Base-by-base conservation (phyloP, 2,797 vertebrate genomes). In the Rallus crepitans region DNA sequence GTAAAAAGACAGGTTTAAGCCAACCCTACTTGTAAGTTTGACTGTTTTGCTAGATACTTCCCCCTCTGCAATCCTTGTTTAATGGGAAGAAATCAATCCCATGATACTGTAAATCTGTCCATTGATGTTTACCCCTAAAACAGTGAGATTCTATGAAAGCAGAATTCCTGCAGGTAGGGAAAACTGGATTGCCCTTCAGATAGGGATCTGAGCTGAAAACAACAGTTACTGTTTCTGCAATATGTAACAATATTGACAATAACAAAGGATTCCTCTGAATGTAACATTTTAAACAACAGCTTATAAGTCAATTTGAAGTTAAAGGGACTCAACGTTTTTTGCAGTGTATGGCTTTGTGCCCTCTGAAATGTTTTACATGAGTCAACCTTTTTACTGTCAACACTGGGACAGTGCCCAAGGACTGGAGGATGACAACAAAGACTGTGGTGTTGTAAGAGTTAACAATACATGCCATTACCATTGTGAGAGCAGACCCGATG, bases 401-500 rank as follows among this genome's bases (percentile, higher is more conserved):
- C 15, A 9, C 24, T 19, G 60, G 40, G 77, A 40, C 11, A 47
- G 42, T 6, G 19, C 12, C 13, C 0, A 0, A 53, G 24, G 39
- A 57, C 50, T 53, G 76, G 27, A 75, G 27, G 50, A 25, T 35
- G 45, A 47, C 13, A 45, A 23, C 7, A 59, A 39, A 47, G 60
- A 31, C 4, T 40, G 40, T n/a, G 72, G 16, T 6, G 76, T 65
- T 47, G 27, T 0, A 25, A 33, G 55, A 47, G 21, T 28, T 3
- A 59, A 61, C 8, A 77, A 82, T 6, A 76, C 18, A 28, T 35
- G 93, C 96, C 97, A 94, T 99, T 99, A 99, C 99, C 99, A 99
- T 98, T 99, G 99, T 28, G 99, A 98, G 96, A 99, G 98, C 95
- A 99, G 98, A 92, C 99, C 99, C 6, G 99, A 98, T 39, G 98